A percentile compares a stretch with the other conserved stretches of the same genome.
These are phyloP conservation scores for Enteromius trimaculatus DNA, from an alignment of 2,797 vertebrate species.

Conservation along the genomic window DNA sequence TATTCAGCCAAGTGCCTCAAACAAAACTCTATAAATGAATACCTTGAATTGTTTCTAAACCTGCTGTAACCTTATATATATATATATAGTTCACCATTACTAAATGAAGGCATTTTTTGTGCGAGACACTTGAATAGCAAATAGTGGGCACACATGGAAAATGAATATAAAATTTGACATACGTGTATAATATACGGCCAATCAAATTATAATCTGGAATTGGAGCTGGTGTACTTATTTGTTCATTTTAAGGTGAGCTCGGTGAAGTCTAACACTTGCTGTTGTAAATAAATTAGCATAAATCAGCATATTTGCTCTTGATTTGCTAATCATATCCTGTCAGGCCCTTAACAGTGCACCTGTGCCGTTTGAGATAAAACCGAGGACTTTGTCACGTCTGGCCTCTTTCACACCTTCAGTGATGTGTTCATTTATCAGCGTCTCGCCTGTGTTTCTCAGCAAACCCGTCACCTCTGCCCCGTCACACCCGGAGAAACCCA, in stretches of 20 bases:
- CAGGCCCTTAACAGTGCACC: not conserved
- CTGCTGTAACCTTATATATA: too few species aligned
- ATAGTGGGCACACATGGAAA: not conserved
- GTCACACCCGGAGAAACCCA: constrained; percentile 53
- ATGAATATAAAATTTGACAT: not conserved
- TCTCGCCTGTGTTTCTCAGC: constrained; percentile 36
- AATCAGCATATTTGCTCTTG: not conserved
- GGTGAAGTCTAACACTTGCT: not conserved
- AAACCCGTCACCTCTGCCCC: constrained; percentile 44
- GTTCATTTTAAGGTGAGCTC: not conserved
- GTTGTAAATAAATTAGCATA: not conserved
- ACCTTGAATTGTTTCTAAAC: too few species aligned
- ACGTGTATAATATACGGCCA: not conserved
- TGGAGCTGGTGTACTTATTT: not conserved
- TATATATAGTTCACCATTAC: not conserved
- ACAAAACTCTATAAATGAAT: too few species aligned
- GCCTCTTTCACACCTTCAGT: not conserved
- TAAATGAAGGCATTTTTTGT: not conserved
- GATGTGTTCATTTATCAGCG: constrained; percentile 15
- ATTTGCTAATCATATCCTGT: not conserved
- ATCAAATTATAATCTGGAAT: not conserved
- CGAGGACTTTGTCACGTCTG: not conserved
- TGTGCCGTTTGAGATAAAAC: constrained; percentile 7
- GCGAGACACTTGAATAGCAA: not conserved
- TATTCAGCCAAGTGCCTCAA: not conserved